Base-by-base conservation (phyloP, 2,888 invertebrate species). In the Oscheius sp. region DNA sequence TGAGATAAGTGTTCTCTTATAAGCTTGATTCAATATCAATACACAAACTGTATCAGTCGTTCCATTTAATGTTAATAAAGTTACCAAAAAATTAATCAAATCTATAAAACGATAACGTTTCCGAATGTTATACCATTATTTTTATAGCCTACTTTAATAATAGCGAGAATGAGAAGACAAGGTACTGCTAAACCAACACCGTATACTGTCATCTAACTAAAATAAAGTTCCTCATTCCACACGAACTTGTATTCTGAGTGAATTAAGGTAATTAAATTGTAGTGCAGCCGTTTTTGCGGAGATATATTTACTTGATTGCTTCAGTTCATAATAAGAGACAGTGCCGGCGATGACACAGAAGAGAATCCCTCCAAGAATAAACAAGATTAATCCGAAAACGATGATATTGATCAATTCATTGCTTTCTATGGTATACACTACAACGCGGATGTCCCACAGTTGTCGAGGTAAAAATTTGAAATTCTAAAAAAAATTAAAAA, bases 201-300 rank as follows among this genome's bases (percentile, higher is more conserved):
- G 24, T 24, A 57, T 6, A 57, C 22, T 9, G 36, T 9, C 38
- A 57, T 41, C 57, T 57, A 14, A 57, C n/a, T n/a, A n/a, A n/a
- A n/a, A n/a, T n/a, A n/a, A n/a, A n/a, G n/a, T n/a, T n/a, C n/a
- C n/a, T n/a, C n/a, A n/a, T n/a, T n/a, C n/a, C n/a, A n/a, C n/a
- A n/a, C n/a, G n/a, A n/a, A 59, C 59, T 30, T 59, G 59, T 24
- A 59, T 38, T 6, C 22, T 26, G 8, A 59, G 28, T 12, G 59
- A 59, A 20, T 59, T 22, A 3, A 59, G 44, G 30, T 59, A 59
- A 20, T 24, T 44, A n/a, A 24, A 44, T 59, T 59, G 59, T 2
- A 59, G 24, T 3, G 2, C 24, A 14, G 44, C 44, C 9, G 59
- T 59, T 26, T 28, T 41, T 24, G 24, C 28, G 12, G 59, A 59